Evolutionary conservation across 53 echinoderm and acorn worm genomes (phyloP).

Genomic region (Hippasteria phrygiana): DNA sequence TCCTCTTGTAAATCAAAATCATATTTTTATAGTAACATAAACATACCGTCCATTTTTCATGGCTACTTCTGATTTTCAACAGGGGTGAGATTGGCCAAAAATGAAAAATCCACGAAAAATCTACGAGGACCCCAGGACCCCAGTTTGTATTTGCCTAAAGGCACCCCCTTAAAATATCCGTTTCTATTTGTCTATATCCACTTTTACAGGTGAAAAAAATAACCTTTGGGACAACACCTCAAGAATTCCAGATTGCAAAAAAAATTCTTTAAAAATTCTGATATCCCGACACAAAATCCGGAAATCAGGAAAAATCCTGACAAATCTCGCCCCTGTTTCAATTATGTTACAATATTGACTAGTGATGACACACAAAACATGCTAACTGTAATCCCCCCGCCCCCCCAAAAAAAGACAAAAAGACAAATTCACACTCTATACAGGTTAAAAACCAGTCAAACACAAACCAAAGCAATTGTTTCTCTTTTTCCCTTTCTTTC

Average conservation of each 20-base stretch:
- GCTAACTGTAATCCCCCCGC: background rate
- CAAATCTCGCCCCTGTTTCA: too few relatives aligned
- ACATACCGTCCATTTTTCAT: background rate
- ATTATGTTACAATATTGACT: conserved; percentile 19
- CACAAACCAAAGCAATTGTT: conserved; percentile 20
- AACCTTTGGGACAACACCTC: too few relatives aligned
- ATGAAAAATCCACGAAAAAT: too few relatives aligned
- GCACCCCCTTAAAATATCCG: too few relatives aligned
- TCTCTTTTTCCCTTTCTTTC: background rate
- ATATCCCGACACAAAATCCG: too few relatives aligned
- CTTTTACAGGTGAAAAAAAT: too few relatives aligned
- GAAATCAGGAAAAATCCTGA: too few relatives aligned
- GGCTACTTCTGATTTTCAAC: background rate
- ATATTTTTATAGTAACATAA: background rate
- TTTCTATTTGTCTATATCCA: too few relatives aligned
- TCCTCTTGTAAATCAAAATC: background rate
- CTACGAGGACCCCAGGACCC: too few relatives aligned
- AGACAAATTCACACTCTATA: conserved; percentile 11
- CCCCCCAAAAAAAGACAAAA: conserved; percentile 1
- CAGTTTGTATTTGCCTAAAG: too few relatives aligned
- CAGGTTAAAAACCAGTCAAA: conserved; percentile 62
- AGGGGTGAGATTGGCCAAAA: background rate
- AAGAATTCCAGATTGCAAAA: too few relatives aligned
- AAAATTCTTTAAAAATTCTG: too few relatives aligned
- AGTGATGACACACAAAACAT: background rate